A percentile compares a stretch with the other conserved stretches of the same genome.
These are phyloP conservation scores for Spinus pinus DNA, from an alignment of 2,797 vertebrate species.

Conservation along the genomic window DNA sequence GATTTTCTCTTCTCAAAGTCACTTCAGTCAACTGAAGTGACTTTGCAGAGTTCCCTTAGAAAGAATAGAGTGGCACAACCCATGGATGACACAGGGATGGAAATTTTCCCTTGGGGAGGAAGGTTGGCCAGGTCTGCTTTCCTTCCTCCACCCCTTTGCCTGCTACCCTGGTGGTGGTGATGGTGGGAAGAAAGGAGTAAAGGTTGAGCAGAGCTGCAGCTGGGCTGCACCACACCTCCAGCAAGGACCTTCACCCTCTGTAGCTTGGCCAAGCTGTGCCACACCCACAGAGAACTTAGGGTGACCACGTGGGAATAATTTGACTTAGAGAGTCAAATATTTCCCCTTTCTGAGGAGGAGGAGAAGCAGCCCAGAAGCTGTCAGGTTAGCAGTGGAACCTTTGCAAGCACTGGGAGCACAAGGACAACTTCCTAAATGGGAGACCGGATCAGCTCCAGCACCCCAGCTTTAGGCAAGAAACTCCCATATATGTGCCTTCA, in stretches of 20 bases:
- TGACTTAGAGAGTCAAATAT: neutral
- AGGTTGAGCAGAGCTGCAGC: neutral
- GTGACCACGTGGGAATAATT: fast-evolving
- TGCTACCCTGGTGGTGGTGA: fast-evolving
- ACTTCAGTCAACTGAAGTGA: neutral
- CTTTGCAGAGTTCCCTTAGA: neutral
- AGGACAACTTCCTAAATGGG: neutral
- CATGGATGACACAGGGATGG: fast-evolving
- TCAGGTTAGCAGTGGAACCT: neutral
- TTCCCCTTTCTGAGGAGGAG: neutral
- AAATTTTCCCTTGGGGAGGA: neutral
- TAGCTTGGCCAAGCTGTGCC: neutral
- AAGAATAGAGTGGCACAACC: neutral
- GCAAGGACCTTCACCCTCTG: neutral
- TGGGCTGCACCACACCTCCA: neutral
- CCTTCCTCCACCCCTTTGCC: neutral
- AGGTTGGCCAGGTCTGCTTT: neutral
- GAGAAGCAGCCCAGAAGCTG: neutral
- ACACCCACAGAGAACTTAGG: fast-evolving
- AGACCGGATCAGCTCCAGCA: neutral
- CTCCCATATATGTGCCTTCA: neutral
- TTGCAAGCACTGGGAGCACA: neutral
- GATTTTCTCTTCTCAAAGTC: neutral
- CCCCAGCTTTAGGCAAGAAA: neutral
- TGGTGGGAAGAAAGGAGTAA: neutral